These are phyloP conservation scores for Grantiella picta DNA, from an alignment of 2,113 vertebrate genomes.

Conservation along the genomic window DNA sequence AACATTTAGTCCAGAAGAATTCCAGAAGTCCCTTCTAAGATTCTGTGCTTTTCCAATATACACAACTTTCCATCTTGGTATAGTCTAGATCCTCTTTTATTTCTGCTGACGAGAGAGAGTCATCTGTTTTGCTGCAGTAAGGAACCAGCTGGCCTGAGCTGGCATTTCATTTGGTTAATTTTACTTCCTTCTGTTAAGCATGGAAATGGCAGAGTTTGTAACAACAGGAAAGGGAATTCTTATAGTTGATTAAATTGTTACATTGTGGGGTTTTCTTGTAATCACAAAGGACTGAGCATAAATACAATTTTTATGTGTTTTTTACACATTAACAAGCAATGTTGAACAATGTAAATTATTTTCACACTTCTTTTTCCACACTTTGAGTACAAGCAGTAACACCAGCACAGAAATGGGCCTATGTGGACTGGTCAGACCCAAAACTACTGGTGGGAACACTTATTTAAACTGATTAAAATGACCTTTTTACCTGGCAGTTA, in stretches of 20 bases:
- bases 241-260: background rate
- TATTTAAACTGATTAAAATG: background rate
- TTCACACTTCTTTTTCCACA: background rate
- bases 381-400: background rate
- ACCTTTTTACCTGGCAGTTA: slow-evolving; percentile 86
- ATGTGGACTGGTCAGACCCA: background rate
- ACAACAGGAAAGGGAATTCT: background rate
- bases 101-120: background rate
- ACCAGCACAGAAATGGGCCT: background rate
- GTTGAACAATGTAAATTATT: background rate
- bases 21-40: background rate
- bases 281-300: background rate
- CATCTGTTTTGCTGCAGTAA: background rate
- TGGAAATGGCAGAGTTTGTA: background rate
- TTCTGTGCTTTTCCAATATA: background rate
- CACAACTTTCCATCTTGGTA: background rate
- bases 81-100: background rate
- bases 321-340: background rate
- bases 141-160: background rate
- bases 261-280: background rate
- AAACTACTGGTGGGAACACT: background rate
- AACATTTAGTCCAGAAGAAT: background rate
- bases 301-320: background rate
- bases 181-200: background rate
- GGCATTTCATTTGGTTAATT: background rate